phyloP scores from a whole-genome alignment of 2,888 invertebrate genomes.

The Lithophane semibrunnea region DNA sequence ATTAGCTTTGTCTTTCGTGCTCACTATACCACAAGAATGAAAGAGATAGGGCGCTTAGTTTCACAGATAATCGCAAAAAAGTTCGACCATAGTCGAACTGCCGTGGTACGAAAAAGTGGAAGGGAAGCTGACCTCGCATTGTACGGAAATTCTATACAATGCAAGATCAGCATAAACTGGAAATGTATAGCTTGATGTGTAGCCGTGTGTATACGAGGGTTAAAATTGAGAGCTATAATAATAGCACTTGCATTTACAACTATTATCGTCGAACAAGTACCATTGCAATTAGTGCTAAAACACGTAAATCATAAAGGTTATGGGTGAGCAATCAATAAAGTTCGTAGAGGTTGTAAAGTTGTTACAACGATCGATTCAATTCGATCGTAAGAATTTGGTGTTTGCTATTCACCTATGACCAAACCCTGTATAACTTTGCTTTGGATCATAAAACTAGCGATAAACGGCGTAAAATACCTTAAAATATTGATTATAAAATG shows the following conservation, averaged over 20 bases:
- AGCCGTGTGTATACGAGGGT: not conserved
- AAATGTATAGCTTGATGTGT: no score
- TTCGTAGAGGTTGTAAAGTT: not conserved
- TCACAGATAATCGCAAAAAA: no score
- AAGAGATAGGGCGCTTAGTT: no score
- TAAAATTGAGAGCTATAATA: not conserved
- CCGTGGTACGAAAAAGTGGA: no score
- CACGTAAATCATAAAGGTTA: conserved; percentile 33
- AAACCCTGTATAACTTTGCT: not conserved
- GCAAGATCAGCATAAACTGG: no score
- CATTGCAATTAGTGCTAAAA: conserved; percentile 47
- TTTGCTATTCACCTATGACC: not conserved
- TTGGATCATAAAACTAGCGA: not conserved
- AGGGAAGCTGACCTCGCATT: no score
- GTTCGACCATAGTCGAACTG: no score
- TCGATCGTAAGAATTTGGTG: not conserved
- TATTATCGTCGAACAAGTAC: not conserved
- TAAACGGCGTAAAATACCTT: not conserved
- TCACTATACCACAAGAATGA: no score
- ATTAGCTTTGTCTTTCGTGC: no score
- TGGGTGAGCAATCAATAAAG: conserved; percentile 28
- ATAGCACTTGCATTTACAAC: not conserved
- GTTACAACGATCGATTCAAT: conserved; percentile 1
- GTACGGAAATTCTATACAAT: no score
- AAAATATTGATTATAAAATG: no score